Percentiles rank a stretch among this genome's conserved stretches.
phyloP scores from a whole-genome alignment of 2,888 invertebrate species.

The Callosobruchus maculatus region DNA sequence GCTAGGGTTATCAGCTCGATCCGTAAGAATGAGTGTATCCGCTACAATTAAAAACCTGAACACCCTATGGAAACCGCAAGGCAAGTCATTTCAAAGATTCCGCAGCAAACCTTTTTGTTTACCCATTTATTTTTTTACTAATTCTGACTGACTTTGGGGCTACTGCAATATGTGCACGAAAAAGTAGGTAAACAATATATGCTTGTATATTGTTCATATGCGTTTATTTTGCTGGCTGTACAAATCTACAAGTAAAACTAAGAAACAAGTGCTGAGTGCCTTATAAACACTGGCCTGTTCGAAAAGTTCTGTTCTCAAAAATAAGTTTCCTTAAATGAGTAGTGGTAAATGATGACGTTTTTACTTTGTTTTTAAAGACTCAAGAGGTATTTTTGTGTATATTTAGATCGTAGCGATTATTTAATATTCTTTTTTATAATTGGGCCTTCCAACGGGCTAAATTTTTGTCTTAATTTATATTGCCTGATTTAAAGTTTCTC shows the following conservation, averaged over 20 bases:
- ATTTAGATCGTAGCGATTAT: too few relatives aligned
- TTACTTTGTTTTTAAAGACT: too few relatives aligned
- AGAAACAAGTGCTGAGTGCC: not conserved
- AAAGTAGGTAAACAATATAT: not conserved
- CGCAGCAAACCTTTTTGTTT: conserved; percentile 2
- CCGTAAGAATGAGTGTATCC: conserved; percentile 36
- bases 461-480: too few relatives aligned
- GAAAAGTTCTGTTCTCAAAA: not conserved
- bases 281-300: not conserved
- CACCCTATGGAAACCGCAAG: conserved; percentile 46
- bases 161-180: not conserved
- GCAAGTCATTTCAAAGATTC: conserved; percentile 40
- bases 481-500: too few relatives aligned
- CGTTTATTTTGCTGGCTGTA: not conserved
- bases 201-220: not conserved
- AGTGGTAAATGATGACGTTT: too few relatives aligned
- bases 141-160: conserved; percentile 24
- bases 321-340: not conserved
- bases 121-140: conserved; percentile 4
- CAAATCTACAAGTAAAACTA: not conserved
- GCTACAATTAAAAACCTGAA: conserved; percentile 42
- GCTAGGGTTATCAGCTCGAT: conserved; percentile 48
- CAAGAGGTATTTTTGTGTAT: too few relatives aligned
- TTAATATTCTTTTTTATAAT: too few relatives aligned
- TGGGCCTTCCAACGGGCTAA: too few relatives aligned